Percentiles rank a stretch among this genome's conserved stretches.
phyloP scores from a whole-genome alignment of 2,888 invertebrate genomes.

The Omphaloscelis lunosa region DNA sequence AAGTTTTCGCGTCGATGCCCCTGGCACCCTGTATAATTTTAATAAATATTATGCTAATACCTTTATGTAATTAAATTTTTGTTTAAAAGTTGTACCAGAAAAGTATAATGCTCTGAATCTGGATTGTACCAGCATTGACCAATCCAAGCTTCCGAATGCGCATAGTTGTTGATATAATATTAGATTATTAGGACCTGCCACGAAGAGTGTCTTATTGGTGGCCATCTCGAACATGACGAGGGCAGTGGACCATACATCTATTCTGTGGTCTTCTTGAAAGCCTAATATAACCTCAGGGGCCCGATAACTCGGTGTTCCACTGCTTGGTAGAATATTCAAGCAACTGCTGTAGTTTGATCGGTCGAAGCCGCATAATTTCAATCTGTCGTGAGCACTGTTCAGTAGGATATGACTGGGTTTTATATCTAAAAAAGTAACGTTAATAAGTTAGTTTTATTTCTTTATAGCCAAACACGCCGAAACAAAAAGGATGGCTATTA shows the following conservation, averaged over 20 bases:
- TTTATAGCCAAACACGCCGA: not conserved
- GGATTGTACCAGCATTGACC: slow-evolving; percentile 72
- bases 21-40: not conserved
- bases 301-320: slow-evolving; percentile 75
- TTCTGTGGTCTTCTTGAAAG: slow-evolving; percentile 69
- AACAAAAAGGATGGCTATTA: too few relatives aligned
- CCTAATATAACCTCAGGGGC: slow-evolving; percentile 83
- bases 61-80: slow-evolving; percentile 39
- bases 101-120: slow-evolving; percentile 68
- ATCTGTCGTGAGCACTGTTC: slow-evolving; percentile 62
- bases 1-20: too few relatives aligned
- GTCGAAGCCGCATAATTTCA: slow-evolving; percentile 84
- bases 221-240: slow-evolving; percentile 81
- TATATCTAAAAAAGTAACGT: slow-evolving; percentile 77
- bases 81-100: slow-evolving; percentile 65
- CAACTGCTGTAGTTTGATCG: slow-evolving; percentile 60
- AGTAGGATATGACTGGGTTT: slow-evolving; percentile 80
- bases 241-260: slow-evolving; percentile 83
- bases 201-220: slow-evolving; percentile 72
- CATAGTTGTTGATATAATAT: slow-evolving; percentile 77
- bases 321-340: slow-evolving; percentile 55
- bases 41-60: slow-evolving; percentile 14
- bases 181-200: slow-evolving; percentile 71
- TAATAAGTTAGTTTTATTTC: not conserved
- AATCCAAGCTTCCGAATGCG: slow-evolving; percentile 71